Percentiles rank a stretch among this genome's conserved stretches.
phyloP scores from a whole-genome alignment of 2,113 vertebrate genomes.

The Strix aluco region DNA sequence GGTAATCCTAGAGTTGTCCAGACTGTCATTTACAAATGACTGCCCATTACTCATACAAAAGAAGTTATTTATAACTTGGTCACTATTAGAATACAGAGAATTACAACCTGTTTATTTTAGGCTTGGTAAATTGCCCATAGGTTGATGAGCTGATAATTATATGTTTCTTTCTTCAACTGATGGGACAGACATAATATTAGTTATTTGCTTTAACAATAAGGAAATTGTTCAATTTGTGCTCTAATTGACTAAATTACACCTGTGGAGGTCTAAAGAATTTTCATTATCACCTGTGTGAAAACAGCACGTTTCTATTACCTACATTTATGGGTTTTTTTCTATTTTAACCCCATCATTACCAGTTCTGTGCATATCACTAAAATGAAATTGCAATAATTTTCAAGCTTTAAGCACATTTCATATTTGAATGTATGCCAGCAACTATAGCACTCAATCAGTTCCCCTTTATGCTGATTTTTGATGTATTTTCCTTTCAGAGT shows the following conservation, averaged over 20 bases:
- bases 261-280: conserved; percentile 30
- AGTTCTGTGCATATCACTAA: neutral
- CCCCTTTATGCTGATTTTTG: neutral
- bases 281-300: conserved; percentile 47
- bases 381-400: neutral
- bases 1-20: neutral
- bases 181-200: conserved; percentile 8
- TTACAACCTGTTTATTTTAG: conserved; percentile 28
- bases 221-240: conserved; percentile 50
- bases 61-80: conserved; percentile 15
- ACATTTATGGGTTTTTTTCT: neutral
- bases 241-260: conserved; percentile 50
- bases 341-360: neutral
- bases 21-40: conserved; percentile 48
- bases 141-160: conserved; percentile 60
- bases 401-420: neutral
- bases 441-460: neutral
- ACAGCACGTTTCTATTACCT: neutral
- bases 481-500: neutral
- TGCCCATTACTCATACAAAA: conserved; percentile 47
- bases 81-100: conserved; percentile 11
- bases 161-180: conserved; percentile 41
- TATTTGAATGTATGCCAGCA: neutral
- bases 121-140: neutral
- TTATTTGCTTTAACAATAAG: conserved; percentile 48